Base-by-base conservation (phyloP, 2,797 vertebrate species). In the Spinus olivaceus region DNA sequence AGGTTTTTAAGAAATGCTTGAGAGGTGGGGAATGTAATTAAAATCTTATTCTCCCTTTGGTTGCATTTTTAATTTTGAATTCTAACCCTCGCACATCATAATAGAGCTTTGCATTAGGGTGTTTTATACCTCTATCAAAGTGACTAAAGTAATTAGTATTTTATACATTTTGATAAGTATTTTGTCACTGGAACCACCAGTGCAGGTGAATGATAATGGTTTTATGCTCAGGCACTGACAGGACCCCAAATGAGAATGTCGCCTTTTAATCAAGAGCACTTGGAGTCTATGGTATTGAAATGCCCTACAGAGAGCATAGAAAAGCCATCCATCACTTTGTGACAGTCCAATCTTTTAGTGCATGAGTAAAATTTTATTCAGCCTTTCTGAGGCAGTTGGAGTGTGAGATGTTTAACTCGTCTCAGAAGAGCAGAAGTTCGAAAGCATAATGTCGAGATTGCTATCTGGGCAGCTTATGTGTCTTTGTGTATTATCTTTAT, bases 121-220 rank as follows among this genome's bases (percentile, higher is more conserved):
- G 57, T 88, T 95, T 95, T 90, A 95, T 94, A 64, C 73, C 82
- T 91, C 85, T 81, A 91, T 94, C 60, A 88, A 96, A 93, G 73
- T 96, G 92, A 87, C 95, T 81, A 32, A 95, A 96, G 67, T 96
- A 96, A 96, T 96, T 96, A 95, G 61, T 95, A 90, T 97, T 95
- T 94, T 91, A 83, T 92, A 94, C 81, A 73, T 96, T 97, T 94
- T 89, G 85, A 60, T 95, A 95, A 93, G 91, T 91, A 91, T 96
- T 96, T 96, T 96, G 95, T 95, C 93, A 94, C 87, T 92, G 64
- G 84, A 90, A 81, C 71, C 86, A 64, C 83, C 71, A 78, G 59
- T 92, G 91, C 80, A 89, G 92, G 80, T 96, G 86, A 96, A 96
- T 93, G 93, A 95, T 97, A 96, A 95, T 90, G 28, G 86, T 95